Base-by-base conservation (phyloP, 2,888 invertebrate species). In the Cheilosia grossa region DNA sequence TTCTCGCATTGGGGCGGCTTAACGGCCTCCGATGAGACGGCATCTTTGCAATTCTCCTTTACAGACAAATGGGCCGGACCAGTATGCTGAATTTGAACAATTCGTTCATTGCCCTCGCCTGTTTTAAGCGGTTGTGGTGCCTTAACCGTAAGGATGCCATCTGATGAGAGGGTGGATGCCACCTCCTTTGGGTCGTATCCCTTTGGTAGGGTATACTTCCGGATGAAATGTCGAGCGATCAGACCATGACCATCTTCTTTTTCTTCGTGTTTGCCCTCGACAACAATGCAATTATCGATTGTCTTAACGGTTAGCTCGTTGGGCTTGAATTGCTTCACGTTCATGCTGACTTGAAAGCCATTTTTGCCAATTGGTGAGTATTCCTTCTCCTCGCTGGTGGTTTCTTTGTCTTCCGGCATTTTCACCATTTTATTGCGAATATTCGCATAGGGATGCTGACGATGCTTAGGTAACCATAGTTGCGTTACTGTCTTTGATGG, bases 161-260 rank as follows among this genome's bases (percentile, higher is more conserved):
- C 97, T 0, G 96, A 95, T 7, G 97, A 96, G 37, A 97, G 92
- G 4, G 94, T 94, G 75, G 97, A 97, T 70, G 94, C 93, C 3
- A 97, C 94, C 88, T 95, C 94, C 5, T 94, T 94, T 3, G 95
- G 93, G 78, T 97, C 95, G 88, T 95, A 94, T 51, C 94, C 94
- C 51, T 93, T 91, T 4, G 96, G 96, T n/a, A 96, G 91, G 87
- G 94, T 92, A 90, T 96, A 96, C 77, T 93, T 93, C 74, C 97
- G 93, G 3, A 93, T 93, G 91, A 97, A 97, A 91, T 97, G 96
- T 49, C 97, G 93, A 7, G 96, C 95, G 79, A 97, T 95, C 90
- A 92, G 95, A 0, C 96, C 96, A 87, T 95, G 95, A 53, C 95
- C 94, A 87, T 96, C 96, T 51, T 94, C 93, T 85, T 94, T 94